Percentiles rank a stretch among this genome's conserved stretches.
phyloP scores from a whole-genome alignment of 2,888 invertebrate species.

The Amphipoea lucens region DNA sequence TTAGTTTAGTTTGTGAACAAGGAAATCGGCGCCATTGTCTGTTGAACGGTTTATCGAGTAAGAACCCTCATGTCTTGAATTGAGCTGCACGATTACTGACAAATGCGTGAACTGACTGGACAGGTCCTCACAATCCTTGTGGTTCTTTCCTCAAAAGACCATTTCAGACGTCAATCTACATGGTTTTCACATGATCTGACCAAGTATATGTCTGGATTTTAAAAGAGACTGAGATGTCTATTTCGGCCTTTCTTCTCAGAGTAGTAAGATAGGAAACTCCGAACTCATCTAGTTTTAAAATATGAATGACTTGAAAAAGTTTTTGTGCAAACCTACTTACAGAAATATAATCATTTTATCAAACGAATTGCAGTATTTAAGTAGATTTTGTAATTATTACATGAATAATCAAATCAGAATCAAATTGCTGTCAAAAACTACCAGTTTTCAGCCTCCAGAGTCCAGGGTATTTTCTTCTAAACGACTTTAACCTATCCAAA shows the following conservation, averaged over 20 bases:
- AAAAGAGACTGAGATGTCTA: no score
- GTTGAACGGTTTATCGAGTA: neutral
- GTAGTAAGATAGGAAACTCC: neutral
- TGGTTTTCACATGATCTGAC: neutral
- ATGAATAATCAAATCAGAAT: no score
- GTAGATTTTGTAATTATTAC: neutral
- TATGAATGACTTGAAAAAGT: neutral
- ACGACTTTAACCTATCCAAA: constrained; percentile 19
- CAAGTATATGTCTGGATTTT: no score
- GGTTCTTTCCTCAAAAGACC: neutral
- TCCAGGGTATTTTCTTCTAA: constrained; percentile 1
- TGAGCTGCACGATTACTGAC: neutral
- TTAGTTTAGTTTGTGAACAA: no score
- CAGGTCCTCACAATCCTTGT: neutral
- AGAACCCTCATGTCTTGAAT: neutral
- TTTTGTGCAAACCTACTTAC: neutral
- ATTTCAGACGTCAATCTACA: neutral
- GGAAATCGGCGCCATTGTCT: no score
- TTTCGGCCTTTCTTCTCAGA: neutral
- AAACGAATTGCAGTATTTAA: no score
- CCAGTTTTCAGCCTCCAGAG: neutral
- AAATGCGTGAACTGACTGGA: neutral
- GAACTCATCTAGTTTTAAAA: neutral
- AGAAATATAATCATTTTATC: neutral
- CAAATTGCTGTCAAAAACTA: neutral